Evolutionary conservation across 2,797 vertebrate genomes (phyloP).

Genomic region (Lagodon rhomboides): DNA sequence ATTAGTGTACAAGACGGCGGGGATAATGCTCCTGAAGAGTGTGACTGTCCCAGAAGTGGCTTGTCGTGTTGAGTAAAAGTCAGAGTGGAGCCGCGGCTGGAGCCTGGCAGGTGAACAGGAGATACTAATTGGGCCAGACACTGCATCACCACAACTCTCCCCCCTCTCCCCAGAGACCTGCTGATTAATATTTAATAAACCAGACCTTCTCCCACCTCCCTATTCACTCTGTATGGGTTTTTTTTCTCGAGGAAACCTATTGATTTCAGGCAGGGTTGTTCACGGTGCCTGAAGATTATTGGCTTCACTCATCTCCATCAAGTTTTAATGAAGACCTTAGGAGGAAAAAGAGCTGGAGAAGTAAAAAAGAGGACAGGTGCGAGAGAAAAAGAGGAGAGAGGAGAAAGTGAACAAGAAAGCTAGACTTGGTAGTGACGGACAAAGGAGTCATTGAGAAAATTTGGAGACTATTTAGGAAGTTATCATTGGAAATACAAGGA

Average conservation of each 20-base stretch:
- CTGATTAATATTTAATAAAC: conserved; percentile 86
- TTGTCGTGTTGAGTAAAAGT: conserved; percentile 63
- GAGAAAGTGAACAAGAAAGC: conserved; percentile 11
- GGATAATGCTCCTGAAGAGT: conserved; percentile 49
- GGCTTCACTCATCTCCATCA: conserved; percentile 84
- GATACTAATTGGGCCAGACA: conserved; percentile 83
- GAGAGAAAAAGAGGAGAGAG: conserved; percentile 13
- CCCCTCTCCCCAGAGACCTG: conserved; percentile 64
- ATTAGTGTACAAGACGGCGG: conserved; percentile 50
- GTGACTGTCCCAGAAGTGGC: conserved; percentile 59
- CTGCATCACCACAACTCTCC: conserved; percentile 72
- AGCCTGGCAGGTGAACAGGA: conserved; percentile 75
- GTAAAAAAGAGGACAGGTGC: conserved; percentile 5
- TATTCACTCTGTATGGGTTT: conserved; percentile 41
- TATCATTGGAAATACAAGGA: neutral
- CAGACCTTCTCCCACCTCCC: conserved; percentile 53
- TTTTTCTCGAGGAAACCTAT: conserved; percentile 75
- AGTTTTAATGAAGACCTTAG: conserved; percentile 84
- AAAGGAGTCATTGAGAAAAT: neutral
- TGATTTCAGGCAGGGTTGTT: conserved; percentile 82
- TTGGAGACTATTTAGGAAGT: neutral
- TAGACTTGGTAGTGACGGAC: neutral
- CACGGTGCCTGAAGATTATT: conserved; percentile 78
- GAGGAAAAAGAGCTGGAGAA: conserved; percentile 37
- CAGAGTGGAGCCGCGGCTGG: conserved; percentile 52